A percentile compares a stretch with the other conserved stretches of the same genome.
Evolutionary conservation across 2,888 invertebrate genomes (phyloP).

Genomic region (Philonicus albiceps): DNA sequence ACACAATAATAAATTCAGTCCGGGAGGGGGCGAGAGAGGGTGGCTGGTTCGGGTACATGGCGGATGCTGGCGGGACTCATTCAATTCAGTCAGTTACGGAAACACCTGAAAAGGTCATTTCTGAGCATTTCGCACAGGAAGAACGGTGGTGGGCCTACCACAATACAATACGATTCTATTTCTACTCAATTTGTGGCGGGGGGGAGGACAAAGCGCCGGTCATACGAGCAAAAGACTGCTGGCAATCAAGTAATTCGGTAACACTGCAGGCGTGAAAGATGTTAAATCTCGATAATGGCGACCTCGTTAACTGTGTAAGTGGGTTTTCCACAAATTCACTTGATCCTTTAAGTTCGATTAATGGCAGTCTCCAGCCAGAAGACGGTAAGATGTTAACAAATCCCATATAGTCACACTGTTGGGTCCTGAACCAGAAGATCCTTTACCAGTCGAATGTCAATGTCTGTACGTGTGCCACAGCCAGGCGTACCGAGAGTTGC

Average conservation of each 20-base stretch:
- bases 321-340: conserved; percentile 33
- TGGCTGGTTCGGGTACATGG: not conserved
- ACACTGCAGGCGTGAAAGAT: conserved; percentile 31
- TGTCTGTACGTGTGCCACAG: not conserved
- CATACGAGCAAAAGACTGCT: not conserved
- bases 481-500: not conserved
- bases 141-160: not conserved
- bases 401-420: not conserved
- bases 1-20: not conserved
- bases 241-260: conserved; percentile 23
- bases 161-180: not conserved
- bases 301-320: conserved; percentile 24
- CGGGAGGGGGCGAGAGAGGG: not conserved
- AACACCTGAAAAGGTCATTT: conserved; percentile 20
- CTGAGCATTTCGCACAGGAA: too few relatives aligned
- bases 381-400: conserved; percentile 17
- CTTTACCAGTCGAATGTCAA: not conserved
- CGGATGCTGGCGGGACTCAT: not conserved
- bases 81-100: conserved; percentile 13
- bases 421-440: not conserved
- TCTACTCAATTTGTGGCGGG: conserved; percentile 1
- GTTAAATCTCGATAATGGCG: conserved; percentile 23
- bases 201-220: not conserved
- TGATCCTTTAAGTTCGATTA: conserved; percentile 34
- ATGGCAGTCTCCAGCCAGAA: not conserved